Conservation (phyloP, 2,888 invertebrate species). For the Drosophila neonasuta region DNA sequence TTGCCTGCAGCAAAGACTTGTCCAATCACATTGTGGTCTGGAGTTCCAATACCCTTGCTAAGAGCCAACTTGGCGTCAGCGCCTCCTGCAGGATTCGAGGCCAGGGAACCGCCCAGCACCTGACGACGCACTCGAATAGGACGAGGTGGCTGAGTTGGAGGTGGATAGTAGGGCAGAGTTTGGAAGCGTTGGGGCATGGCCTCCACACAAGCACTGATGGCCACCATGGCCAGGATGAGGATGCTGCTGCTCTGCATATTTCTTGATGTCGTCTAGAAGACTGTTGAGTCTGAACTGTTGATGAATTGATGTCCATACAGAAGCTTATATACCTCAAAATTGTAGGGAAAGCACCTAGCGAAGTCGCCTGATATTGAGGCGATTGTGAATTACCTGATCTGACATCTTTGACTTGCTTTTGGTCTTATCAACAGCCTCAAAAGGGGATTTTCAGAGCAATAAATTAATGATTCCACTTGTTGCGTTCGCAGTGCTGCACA, state of each 20-base stretch:
- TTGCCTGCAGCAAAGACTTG: conserved; percentile 68
- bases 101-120: conserved; percentile 63
- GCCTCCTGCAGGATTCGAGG: conserved; percentile 74
- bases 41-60: conserved; percentile 69
- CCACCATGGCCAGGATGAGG: conserved; percentile 54
- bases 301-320: conserved; percentile 1
- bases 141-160: too few species aligned
- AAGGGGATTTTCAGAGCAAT: conserved; percentile 16
- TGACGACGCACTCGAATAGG: conserved; percentile 61
- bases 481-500: conserved; percentile 6
- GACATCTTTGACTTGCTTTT: conserved; percentile 15
- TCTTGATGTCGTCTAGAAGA: conserved; percentile 23
- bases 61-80: conserved; percentile 67
- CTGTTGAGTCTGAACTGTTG: conserved; percentile 46
- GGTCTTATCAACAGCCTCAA: conserved; percentile 16
- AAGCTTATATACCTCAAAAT: conserved; percentile 43
- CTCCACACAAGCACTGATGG: conserved; percentile 49
- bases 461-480: conserved; percentile 19
- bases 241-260: conserved; percentile 58
- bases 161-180: conserved; percentile 55
- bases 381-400: conserved; percentile 41
- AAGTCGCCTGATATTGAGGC: background rate
- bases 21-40: conserved; percentile 74
- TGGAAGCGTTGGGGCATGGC: conserved; percentile 56
- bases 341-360: conserved; percentile 40